Evolutionary conservation across 2,113 vertebrate genomes (phyloP).

Genomic region (Myotis davidii): DNA sequence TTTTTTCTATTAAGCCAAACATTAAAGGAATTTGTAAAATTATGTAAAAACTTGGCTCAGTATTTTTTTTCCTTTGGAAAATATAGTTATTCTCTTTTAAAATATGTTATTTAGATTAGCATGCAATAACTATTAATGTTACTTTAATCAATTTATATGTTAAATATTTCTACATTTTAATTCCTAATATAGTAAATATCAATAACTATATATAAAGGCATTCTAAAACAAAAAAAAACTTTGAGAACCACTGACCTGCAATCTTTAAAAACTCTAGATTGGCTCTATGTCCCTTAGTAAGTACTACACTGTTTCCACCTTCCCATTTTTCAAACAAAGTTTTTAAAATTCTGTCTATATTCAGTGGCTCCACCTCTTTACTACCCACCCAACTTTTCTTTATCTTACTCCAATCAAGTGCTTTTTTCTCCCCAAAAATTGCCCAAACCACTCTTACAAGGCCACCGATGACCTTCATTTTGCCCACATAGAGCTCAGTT

Average conservation of each 20-base stretch:
- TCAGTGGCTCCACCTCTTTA: background rate
- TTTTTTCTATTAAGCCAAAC: background rate
- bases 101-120: background rate
- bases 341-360: background rate
- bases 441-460: background rate
- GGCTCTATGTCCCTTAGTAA: background rate
- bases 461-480: background rate
- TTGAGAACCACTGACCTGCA: background rate
- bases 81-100: background rate
- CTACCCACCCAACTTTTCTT: background rate
- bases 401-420: background rate
- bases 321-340: background rate
- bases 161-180: background rate
- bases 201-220: background rate
- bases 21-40: constrained; percentile 11
- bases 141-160: background rate
- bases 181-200: background rate
- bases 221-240: background rate
- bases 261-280: background rate
- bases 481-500: background rate
- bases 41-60: background rate
- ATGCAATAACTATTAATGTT: background rate
- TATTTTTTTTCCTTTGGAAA: background rate
- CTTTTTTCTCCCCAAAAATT: background rate
- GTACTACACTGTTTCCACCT: background rate